Evolutionary conservation across 37 sponge, comb jelly and placozoan species (phyloP).

Genomic region (Spongilla lacustris): DNA sequence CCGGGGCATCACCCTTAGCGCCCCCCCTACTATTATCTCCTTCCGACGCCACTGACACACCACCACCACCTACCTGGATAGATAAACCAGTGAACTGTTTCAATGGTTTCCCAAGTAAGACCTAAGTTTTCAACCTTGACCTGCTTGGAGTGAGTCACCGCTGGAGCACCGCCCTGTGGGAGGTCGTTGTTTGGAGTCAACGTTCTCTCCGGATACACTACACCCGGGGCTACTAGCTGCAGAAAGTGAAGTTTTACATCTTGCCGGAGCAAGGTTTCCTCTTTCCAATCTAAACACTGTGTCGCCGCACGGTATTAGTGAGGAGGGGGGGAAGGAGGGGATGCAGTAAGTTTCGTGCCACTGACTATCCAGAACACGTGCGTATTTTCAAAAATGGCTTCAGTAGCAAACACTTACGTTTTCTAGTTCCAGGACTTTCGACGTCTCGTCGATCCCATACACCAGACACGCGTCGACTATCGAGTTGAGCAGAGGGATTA

Average conservation of each 20-base stretch:
- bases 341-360: no score
- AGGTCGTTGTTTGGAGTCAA: constrained; percentile 1
- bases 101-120: constrained; percentile 57
- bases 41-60: no score
- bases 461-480: constrained; percentile 67
- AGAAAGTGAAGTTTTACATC: constrained; percentile 48
- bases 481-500: constrained; percentile 53
- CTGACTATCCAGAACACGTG: no score
- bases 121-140: constrained; percentile 63
- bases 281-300: constrained; percentile 5
- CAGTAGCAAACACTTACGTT: no score
- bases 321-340: neutral
- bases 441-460: constrained; percentile 73
- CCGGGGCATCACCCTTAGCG: no score
- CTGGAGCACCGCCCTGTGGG: neutral
- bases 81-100: constrained; percentile 61
- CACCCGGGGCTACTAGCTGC: constrained; percentile 50
- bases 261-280: neutral
- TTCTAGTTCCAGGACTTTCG: neutral
- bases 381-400: no score
- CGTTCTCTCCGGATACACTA: constrained; percentile 42
- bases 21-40: no score
- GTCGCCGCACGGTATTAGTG: neutral
- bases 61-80: no score
- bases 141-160: constrained; percentile 15